Base-by-base conservation (phyloP, 2,888 invertebrate species). In the Trachelus tabidus region DNA sequence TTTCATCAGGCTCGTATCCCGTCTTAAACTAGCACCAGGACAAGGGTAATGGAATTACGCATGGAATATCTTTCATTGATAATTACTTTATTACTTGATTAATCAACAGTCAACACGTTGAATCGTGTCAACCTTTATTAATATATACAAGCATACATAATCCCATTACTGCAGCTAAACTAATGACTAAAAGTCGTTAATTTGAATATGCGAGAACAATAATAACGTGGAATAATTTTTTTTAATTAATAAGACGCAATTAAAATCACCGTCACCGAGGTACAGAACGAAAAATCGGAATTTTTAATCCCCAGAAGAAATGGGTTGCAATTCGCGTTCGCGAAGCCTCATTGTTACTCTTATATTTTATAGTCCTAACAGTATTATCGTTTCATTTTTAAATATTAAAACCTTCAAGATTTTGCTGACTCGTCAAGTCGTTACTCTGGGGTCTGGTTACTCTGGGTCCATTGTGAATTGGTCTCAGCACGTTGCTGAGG, bases 41-140 rank as follows among this genome's bases (percentile, higher is more conserved):
- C 31, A 34, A 78, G 82, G 84, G 79, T 86, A 84, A 85, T 86
- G 85, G 85, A 86, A 87, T 86, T 86, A 83, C 84, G 84, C 83
- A 83, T 84, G 83, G 75, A 79, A 79, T 73, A 74, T 33, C 75
- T 80, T 83, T 81, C 76, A 78, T 12, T 71, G 9, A 11, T 12
- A 71, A 71, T 71, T 34, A 71, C 31, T 71, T 31, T 71, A 71
- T 56, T 56, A 71, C 71, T 71, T 71, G 31, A 71, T 71, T 71
- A 31, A 33, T 71, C 33, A 71, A 71, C 31, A 71, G 71, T 33
- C 71, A 15, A 71, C 33, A 33, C 71, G 33, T 71, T 9, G 71
- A 71, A 31, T 33, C 31, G 71, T 34, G 34, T 31, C 71, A 34
- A 33, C 71, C 31, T 71, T 34, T 71, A 71, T 56, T 56, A 56